phyloP scores from a whole-genome alignment of 2,888 invertebrate species.

The Ormyrus pomaceus region DNA sequence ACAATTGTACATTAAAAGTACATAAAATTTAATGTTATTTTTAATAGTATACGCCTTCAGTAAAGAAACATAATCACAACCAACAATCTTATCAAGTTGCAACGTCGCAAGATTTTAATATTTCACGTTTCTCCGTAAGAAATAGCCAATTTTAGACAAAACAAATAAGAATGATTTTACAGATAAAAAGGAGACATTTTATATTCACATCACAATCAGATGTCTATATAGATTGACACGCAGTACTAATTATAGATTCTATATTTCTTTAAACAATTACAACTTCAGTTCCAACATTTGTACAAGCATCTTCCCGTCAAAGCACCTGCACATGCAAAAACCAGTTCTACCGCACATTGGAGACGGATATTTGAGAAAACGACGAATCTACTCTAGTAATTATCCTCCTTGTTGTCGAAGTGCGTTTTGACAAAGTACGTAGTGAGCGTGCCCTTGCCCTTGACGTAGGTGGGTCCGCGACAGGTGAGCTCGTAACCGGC shows the following conservation, averaged over 20 bases:
- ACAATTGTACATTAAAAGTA: too few relatives aligned
- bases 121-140: too few relatives aligned
- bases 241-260: background rate
- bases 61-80: too few relatives aligned
- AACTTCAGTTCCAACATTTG: background rate
- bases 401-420: constrained; percentile 76
- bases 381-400: constrained; percentile 10
- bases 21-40: too few relatives aligned
- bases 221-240: background rate
- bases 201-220: background rate
- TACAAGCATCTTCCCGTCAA: too few relatives aligned
- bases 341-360: background rate
- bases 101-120: too few relatives aligned
- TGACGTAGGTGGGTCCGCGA: constrained; percentile 94
- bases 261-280: background rate
- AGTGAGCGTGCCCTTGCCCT: constrained; percentile 93
- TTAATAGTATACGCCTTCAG: too few relatives aligned
- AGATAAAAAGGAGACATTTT: too few relatives aligned
- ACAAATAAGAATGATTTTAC: too few relatives aligned
- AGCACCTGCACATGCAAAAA: background rate
- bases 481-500: constrained; percentile 93
- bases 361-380: background rate
- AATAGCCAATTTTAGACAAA: too few relatives aligned
- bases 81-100: too few relatives aligned
- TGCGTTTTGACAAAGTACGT: constrained; percentile 95